Conservation (phyloP, 2,797 vertebrate species). For the Onychomys torridus region DNA sequence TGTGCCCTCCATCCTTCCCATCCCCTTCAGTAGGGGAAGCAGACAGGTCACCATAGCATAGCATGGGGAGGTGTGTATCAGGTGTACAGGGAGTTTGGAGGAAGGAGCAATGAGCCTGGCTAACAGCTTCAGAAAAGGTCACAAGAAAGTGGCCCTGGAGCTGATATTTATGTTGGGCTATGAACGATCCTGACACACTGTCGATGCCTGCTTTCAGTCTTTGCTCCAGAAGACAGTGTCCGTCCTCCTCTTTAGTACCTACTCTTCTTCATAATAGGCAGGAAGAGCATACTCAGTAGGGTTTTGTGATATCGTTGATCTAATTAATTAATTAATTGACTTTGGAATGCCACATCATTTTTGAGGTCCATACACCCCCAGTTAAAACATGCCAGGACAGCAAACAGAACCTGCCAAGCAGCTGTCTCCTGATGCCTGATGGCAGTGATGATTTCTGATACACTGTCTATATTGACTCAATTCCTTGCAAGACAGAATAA, state of each 20-base stretch:
- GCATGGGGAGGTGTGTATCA: too few species aligned
- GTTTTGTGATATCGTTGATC: neutral
- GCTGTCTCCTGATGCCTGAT: neutral
- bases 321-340: neutral
- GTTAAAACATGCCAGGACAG: neutral
- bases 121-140: neutral
- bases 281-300: neutral
- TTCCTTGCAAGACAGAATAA: neutral
- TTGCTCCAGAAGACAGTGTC: neutral
- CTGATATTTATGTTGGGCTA: neutral
- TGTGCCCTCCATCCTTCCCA: neutral
- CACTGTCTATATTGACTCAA: neutral
- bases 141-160: neutral
- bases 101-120: neutral
- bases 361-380: neutral
- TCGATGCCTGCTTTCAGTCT: neutral
- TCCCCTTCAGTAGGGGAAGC: neutral
- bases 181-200: neutral
- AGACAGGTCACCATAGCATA: neutral
- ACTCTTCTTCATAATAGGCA: neutral
- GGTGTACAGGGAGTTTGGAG: neutral
- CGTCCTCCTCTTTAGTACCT: neutral
- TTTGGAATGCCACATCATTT: slow-evolving; percentile 8
- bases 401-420: neutral
- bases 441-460: neutral